These are phyloP conservation scores for Gymnogyps californianus DNA, from an alignment of 2,113 vertebrate species.

Conservation along the genomic window DNA sequence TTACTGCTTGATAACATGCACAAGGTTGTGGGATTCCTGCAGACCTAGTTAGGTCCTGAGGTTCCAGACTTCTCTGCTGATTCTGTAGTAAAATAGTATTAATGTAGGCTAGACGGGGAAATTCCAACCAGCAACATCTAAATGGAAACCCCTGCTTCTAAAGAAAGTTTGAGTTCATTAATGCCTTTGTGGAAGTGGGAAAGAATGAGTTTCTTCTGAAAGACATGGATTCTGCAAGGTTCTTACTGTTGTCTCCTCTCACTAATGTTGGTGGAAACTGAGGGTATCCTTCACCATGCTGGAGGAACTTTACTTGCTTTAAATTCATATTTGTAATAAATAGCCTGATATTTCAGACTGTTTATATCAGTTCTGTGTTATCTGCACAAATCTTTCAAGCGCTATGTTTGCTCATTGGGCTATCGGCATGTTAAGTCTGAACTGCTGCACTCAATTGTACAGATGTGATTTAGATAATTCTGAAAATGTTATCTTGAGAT, in stretches of 20 bases:
- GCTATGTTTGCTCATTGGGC: background rate
- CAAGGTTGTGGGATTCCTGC: background rate
- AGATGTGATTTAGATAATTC: background rate
- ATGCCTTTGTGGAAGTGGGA: background rate
- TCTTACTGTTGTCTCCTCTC: background rate
- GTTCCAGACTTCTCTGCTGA: background rate
- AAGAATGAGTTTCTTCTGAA: background rate
- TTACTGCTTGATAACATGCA: background rate
- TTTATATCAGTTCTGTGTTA: background rate
- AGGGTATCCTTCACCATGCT: background rate
- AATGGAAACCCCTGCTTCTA: background rate
- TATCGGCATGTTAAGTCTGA: background rate
- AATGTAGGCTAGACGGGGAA: too few relatives aligned
- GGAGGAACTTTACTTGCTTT: background rate
- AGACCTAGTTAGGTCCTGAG: background rate
- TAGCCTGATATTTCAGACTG: background rate
- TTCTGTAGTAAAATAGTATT: background rate
- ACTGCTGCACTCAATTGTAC: background rate
- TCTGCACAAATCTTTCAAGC: background rate
- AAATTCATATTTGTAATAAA: background rate
- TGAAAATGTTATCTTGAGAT: background rate
- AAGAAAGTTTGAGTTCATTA: background rate
- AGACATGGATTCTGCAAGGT: background rate
- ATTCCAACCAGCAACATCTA: background rate
- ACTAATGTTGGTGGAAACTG: background rate